Percentiles rank a stretch among this genome's conserved stretches.
These are phyloP conservation scores for Tupaia tana DNA, from an alignment of 2,113 vertebrate genomes.

Conservation along the genomic window DNA sequence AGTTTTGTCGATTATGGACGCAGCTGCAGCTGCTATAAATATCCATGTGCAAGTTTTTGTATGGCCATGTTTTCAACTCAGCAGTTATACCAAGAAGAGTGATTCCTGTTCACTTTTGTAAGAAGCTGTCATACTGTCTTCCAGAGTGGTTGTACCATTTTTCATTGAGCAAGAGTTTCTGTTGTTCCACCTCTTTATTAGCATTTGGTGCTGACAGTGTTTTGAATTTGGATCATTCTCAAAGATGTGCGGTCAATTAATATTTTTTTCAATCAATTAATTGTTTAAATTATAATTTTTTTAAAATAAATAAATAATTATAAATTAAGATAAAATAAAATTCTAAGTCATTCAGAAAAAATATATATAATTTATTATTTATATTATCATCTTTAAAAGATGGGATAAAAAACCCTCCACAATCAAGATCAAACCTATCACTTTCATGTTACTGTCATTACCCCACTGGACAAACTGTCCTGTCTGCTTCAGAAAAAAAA, in stretches of 20 bases:
- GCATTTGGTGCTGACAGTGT: neutral
- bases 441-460: neutral
- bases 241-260: neutral
- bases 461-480: neutral
- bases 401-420: neutral
- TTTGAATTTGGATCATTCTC: neutral
- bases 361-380: neutral
- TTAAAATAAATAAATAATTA: neutral
- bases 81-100: neutral
- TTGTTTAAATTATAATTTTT: neutral
- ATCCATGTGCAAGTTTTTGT: neutral
- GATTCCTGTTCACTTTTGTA: neutral
- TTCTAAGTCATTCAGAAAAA: neutral
- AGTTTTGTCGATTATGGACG: neutral
- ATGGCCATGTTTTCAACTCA: neutral
- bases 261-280: neutral
- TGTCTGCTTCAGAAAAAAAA: neutral
- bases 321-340: slow-evolving; percentile 1
- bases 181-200: neutral
- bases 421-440: neutral
- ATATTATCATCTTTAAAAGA: neutral
- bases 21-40: neutral
- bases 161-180: neutral
- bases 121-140: neutral
- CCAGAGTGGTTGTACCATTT: neutral